Percentiles rank a stretch among this genome's conserved stretches.
These are phyloP conservation scores for Hirtodrosophila histrioides DNA, from an alignment of 2,888 invertebrate species.

Conservation along the genomic window DNA sequence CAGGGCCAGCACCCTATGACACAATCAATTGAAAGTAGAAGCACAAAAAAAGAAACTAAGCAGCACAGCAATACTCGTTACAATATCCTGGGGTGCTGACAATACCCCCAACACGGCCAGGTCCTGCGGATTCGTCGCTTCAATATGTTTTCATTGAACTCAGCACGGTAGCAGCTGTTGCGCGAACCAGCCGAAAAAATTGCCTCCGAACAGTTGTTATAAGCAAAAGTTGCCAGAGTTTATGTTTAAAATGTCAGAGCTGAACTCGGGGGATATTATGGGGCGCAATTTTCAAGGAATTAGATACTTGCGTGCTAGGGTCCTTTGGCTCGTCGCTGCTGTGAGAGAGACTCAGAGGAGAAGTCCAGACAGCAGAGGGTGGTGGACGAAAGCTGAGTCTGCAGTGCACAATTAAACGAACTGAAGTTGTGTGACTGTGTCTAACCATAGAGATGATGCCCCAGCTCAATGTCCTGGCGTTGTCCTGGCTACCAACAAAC, in stretches of 20 bases:
- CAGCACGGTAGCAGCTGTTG: constrained; percentile 65
- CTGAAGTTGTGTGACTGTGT: constrained; percentile 22
- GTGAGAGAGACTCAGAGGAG: neutral
- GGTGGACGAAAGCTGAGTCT: constrained; percentile 18
- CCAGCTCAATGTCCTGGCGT: constrained; percentile 14
- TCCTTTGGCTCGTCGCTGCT: constrained; percentile 11
- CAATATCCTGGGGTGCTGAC: constrained; percentile 36
- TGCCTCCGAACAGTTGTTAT: constrained; percentile 65
- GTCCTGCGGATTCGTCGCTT: constrained; percentile 37
- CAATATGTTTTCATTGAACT: constrained; percentile 76
- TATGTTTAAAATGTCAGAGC: constrained; percentile 70
- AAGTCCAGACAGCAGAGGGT: constrained; percentile 9
- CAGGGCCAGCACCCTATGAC: neutral
- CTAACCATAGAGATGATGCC: constrained; percentile 5
- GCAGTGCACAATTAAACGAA: constrained; percentile 15
- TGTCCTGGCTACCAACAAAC: constrained; percentile 34
- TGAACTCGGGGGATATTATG: constrained; percentile 44
- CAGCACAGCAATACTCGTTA: constrained; percentile 23
- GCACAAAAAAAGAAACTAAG: constrained; percentile 13
- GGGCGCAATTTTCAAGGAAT: constrained; percentile 45
- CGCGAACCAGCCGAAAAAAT: constrained; percentile 34
- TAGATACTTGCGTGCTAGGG: constrained; percentile 22
- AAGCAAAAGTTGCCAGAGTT: constrained; percentile 70
- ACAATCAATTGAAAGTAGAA: constrained; percentile 20
- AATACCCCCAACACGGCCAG: constrained; percentile 20